Evolutionary conservation across 2,113 vertebrate genomes (phyloP).

Genomic region (Columba janthina): DNA sequence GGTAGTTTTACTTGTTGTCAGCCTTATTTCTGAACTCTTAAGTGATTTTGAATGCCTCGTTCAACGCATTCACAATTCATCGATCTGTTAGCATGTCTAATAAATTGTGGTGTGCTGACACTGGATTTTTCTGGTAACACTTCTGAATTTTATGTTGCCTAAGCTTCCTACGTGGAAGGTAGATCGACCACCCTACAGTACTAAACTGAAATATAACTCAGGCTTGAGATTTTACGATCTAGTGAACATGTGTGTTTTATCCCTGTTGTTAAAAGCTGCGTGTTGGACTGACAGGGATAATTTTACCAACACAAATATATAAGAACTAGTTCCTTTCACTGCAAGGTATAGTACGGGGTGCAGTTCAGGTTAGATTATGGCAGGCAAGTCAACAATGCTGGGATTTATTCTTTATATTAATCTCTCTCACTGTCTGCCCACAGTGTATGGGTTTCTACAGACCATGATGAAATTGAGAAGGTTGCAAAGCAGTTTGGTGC

Average conservation of each 20-base stretch:
- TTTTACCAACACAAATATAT: background rate
- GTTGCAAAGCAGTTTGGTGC: slow-evolving; percentile 85
- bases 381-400: background rate
- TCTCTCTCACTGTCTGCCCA: background rate
- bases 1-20: background rate
- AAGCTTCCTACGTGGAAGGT: background rate
- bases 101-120: background rate
- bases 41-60: background rate
- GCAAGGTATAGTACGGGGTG: background rate
- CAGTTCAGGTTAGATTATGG: background rate
- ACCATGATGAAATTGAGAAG: slow-evolving; percentile 89
- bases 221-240: background rate
- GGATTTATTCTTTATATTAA: background rate
- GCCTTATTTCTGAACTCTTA: background rate
- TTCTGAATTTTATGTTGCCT: background rate
- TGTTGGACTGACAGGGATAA: background rate
- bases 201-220: background rate
- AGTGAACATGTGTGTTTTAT: background rate
- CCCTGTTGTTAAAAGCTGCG: background rate
- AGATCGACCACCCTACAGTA: background rate
- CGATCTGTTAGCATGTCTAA: background rate
- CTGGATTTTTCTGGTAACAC: background rate
- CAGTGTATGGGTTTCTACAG: slow-evolving; percentile 96
- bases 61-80: background rate
- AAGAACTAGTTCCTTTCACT: background rate